Percentiles rank a stretch among this genome's conserved stretches.
Conservation (phyloP, 1,140 invertebrate genomes). For the Pseudobourletiella spinata region DNA sequence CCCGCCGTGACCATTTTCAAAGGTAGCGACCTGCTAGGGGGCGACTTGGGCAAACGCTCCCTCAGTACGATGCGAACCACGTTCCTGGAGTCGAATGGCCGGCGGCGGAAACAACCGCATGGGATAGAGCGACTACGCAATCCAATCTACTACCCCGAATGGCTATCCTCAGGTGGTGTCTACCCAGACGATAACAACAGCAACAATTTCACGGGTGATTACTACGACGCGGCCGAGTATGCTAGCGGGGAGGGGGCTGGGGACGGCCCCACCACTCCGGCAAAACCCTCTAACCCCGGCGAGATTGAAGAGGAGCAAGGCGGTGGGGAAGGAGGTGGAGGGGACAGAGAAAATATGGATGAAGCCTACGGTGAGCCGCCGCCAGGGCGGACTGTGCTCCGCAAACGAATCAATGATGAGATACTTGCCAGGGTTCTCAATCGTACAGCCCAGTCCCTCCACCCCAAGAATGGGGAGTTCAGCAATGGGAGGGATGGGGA, state of each 20-base stretch:
- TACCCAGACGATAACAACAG: constrained; percentile 19
- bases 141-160: constrained; percentile 27
- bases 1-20: background rate
- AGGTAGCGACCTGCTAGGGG: too few species aligned
- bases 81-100: background rate
- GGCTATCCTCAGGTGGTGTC: constrained; percentile 25
- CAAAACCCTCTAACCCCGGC: background rate
- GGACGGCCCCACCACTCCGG: too few species aligned
- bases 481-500: too few species aligned
- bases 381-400: background rate
- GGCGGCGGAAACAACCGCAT: background rate
- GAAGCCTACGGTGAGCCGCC: too few species aligned
- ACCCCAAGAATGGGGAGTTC: too few species aligned
- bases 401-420: constrained; percentile 3
- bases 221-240: constrained; percentile 19
- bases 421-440: background rate
- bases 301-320: background rate
- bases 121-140: background rate
- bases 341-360: too few species aligned
- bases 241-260: constrained; percentile 1
- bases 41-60: background rate
- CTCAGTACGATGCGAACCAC: background rate
- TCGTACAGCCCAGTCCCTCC: background rate
- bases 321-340: too few species aligned
- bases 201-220: constrained; percentile 6